A percentile compares a stretch with the other conserved stretches of the same genome.
Conservation (phyloP, 2,113 vertebrate genomes). For the Geothlypis trichas region DNA sequence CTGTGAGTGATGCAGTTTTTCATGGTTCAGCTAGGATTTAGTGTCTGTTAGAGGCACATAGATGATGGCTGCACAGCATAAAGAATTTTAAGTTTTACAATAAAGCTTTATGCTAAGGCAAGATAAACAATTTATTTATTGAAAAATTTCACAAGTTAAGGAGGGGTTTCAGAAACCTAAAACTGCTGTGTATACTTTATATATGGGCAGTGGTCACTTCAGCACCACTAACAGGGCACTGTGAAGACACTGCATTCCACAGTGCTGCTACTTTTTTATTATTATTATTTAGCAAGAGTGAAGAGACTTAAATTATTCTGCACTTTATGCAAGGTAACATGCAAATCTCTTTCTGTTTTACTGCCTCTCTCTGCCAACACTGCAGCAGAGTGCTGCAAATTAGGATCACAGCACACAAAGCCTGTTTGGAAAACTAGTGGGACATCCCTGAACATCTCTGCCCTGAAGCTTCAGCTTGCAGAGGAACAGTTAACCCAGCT, state of each 20-base stretch:
- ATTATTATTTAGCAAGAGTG: neutral
- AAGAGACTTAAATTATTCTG: neutral
- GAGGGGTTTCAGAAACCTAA: neutral
- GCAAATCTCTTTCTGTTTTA: neutral
- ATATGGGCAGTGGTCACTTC: neutral
- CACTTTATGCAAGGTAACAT: neutral
- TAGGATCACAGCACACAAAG: neutral
- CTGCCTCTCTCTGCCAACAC: neutral
- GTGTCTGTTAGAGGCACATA: neutral
- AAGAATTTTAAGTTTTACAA: neutral
- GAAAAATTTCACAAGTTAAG: neutral
- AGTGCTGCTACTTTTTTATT: neutral
- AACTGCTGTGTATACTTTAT: neutral
- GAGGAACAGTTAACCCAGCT: neutral
- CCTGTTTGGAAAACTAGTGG: neutral
- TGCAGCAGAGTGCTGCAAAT: neutral
- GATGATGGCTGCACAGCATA: neutral
- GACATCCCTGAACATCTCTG: neutral
- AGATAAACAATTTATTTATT: neutral
- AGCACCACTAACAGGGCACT: neutral
- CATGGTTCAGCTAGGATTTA: neutral
- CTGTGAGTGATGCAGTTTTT: neutral
- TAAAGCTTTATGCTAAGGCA: neutral
- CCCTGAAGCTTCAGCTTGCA: neutral
- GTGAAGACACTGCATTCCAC: neutral